These are phyloP conservation scores for Rafetus swinhoei DNA, from an alignment of 2,113 vertebrate species.

Conservation along the genomic window DNA sequence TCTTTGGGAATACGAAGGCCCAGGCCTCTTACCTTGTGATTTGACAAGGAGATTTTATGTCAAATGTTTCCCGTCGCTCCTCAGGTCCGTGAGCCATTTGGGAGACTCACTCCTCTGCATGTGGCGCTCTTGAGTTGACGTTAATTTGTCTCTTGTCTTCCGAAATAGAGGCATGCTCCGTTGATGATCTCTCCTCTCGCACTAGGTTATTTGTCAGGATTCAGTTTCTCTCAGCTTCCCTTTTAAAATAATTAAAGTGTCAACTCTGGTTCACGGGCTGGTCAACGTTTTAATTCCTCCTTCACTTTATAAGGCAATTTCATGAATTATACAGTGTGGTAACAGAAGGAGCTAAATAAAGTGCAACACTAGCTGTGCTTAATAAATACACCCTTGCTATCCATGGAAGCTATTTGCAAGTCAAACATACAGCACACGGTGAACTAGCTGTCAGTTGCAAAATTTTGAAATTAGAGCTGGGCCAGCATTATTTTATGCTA, in stretches of 20 bases:
- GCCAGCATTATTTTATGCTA: conserved; percentile 76
- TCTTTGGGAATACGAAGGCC: no score
- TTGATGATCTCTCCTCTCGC: not conserved
- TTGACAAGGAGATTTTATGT: accelerated
- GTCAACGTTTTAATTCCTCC: conserved; percentile 52
- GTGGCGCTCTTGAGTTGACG: accelerated
- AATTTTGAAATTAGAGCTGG: conserved; percentile 80
- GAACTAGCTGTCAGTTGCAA: conserved; percentile 79
- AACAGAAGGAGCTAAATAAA: conserved; percentile 82
- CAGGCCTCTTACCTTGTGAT: not conserved
- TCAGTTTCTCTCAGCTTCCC: conserved; percentile 32
- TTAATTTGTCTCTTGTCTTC: accelerated
- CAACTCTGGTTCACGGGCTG: conserved; percentile 47
- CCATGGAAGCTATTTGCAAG: conserved; percentile 78
- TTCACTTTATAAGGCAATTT: conserved; percentile 61
- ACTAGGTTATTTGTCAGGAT: not conserved
- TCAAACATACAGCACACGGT: conserved; percentile 74
- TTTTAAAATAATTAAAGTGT: conserved; percentile 46
- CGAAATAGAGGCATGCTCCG: accelerated
- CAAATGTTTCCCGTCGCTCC: not conserved
- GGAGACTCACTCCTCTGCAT: not conserved
- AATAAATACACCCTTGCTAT: conserved; percentile 73
- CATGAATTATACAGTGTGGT: conserved; percentile 77
- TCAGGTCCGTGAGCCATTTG: not conserved
- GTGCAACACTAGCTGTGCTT: conserved; percentile 76